Base-by-base conservation (phyloP, 2,113 vertebrate genomes). In the Lagopus muta region DNA sequence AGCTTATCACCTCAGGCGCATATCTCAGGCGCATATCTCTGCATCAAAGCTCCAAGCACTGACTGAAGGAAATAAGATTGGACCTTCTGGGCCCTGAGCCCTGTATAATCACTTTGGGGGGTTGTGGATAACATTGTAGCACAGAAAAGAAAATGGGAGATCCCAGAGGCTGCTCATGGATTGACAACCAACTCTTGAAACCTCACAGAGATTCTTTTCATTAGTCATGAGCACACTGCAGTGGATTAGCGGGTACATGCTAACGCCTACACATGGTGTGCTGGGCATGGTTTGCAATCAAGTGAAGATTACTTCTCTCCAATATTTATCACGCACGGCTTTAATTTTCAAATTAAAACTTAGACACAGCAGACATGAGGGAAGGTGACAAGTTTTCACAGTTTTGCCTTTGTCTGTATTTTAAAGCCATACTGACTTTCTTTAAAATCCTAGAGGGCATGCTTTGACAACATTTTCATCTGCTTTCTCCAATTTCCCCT, bases 321-420 rank as follows among this genome's bases (percentile, higher is more conserved):
- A 62, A 40, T 50, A 92, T 95, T 94, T 96, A 90, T 90, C 92
- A 93, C 78, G 88, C 62, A 60, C 28, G 70, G 93, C 80, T 96
- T 96, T 95, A 88, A 94, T 95, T 96, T 94, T 94, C 86, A 92
- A 97, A 96, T 96, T 95, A 95, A 93, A 95, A 91, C 88, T 93
- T 93, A 94, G 92, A 82, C 28, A 84, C 70, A 70, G 82, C 77
- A 95, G 93, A 90, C 77, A 62, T 61, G 34, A 78, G 70, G 79
- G 78, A 86, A 91, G 45, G 54, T 86, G 76, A 83, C 4, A 40
- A 92, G 91, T 67, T 88, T 91, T 71, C 70, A 38, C 43, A 66
- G 69, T 50, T 90, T 94, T 91, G 82, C 52, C 82, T 90, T 36
- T 50, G 70, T 42, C 6, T 94, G 64, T 91, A 75, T 90, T 94